Conservation (phyloP, 2,113 vertebrate species). For the Lycaon pictus region DNA sequence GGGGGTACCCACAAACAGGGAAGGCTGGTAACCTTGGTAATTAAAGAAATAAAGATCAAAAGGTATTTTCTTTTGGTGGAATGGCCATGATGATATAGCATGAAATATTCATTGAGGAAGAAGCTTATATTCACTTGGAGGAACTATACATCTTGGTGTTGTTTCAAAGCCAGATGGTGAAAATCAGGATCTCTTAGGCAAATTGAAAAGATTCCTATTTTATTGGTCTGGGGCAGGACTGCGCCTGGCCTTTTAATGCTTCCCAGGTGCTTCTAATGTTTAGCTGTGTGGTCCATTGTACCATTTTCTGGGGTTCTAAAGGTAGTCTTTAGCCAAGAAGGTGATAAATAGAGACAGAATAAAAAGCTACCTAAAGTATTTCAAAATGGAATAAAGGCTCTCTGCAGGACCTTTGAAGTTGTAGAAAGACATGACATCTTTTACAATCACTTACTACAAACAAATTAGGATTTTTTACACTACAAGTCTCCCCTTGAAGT, state of each 20-base stretch:
- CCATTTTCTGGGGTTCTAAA: not conserved
- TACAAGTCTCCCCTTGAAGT: not conserved
- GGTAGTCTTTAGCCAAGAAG: not conserved
- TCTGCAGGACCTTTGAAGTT: slow-evolving; percentile 1
- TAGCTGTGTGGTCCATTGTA: not conserved
- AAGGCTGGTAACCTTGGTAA: not conserved
- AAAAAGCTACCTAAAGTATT: not conserved
- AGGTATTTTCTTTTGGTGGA: slow-evolving; percentile 68
- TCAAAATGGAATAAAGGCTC: not conserved
- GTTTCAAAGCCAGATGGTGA: slow-evolving; percentile 47
- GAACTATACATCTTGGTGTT: slow-evolving; percentile 60
- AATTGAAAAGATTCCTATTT: not conserved
- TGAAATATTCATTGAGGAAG: slow-evolving; percentile 59
- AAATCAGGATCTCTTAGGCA: slow-evolving; percentile 38
- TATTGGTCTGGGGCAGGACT: not conserved
- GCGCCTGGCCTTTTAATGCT: not conserved
- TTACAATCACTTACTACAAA: slow-evolving; percentile 1
- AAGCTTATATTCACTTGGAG: slow-evolving; percentile 60
- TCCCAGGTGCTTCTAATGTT: slow-evolving; percentile 37
- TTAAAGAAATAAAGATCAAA: slow-evolving; percentile 51
- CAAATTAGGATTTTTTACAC: not conserved
- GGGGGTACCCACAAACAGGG: rapidly evolving
- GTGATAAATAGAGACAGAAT: not conserved
- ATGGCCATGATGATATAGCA: slow-evolving; percentile 51
- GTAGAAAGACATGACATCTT: not conserved